Base-by-base conservation (phyloP, 2,888 invertebrate genomes). In the Xanthorhoe spadicearia region DNA sequence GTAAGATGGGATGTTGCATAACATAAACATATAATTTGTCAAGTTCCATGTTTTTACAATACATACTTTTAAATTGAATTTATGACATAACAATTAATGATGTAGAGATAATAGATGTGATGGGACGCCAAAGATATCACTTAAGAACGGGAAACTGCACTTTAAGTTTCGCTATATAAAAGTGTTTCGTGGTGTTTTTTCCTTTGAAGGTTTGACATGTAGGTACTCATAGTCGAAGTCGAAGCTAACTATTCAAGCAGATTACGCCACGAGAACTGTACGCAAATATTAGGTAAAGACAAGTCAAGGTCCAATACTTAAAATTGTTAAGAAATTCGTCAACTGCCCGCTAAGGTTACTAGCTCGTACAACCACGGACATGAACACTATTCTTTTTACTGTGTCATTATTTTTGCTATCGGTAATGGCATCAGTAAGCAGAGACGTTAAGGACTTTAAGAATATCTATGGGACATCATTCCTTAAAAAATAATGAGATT, bases 311-410 rank as follows among this genome's bases (percentile, higher is more conserved):
- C 66, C 43, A 61, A 74, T 78, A 70, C 74, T 50, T 61, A 74
- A 75, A 67, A 62, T 59, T 67, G 64, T 79, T 77, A 70, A 75
- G 70, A 78, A 74, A 80, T 77, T 76, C 75, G 74, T 76, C 77
- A 79, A 77, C 69, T 59, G 54, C 72, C 66, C 62, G 71, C 57
- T 74, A 72, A 73, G 68, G 74, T 71, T 67, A 71, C 65, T 66
- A 71, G 67, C 69, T 73, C 74, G 55, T 55, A 64, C 57, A 75
- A 68, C 71, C 78, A 78, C 77, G 80, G 78, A 69, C 74, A 71
- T 46, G 32, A 19, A 53, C 57, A 35, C 48, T 54, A 9, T 48
- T 55, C 46, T 62, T 66, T 66, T 43, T 43, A 54, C 43, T 18
- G 55, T 28, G 50, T n/a, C 46, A 32, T 32, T 70, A 51, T 18